phyloP scores from a whole-genome alignment of 2,888 invertebrate genomes.

The Andrena fulva region DNA sequence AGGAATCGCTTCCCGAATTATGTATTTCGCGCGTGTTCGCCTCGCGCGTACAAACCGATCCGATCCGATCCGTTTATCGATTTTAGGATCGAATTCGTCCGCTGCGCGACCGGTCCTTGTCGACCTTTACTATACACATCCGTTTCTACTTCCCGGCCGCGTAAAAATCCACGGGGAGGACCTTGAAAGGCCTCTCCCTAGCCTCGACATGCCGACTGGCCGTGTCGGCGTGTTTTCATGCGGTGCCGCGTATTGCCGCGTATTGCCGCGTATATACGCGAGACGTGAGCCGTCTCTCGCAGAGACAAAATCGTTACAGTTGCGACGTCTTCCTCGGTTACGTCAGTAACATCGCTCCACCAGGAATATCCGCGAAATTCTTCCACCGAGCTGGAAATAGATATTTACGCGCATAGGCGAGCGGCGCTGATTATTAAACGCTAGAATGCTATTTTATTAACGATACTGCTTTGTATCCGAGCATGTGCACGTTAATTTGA shows the following conservation, averaged over 20 bases:
- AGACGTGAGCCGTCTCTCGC: slow-evolving; percentile 8
- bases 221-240: slow-evolving; percentile 50
- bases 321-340: slow-evolving; percentile 10
- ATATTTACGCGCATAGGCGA: too few relatives aligned
- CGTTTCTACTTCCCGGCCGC: slow-evolving; percentile 55
- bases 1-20: neutral
- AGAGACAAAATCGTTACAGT: slow-evolving; percentile 25
- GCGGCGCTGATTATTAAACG: too few relatives aligned
- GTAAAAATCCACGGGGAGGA: slow-evolving; percentile 60
- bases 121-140: slow-evolving; percentile 63
- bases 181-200: slow-evolving; percentile 68
- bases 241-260: slow-evolving; percentile 1
- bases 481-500: too few relatives aligned
- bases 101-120: slow-evolving; percentile 62
- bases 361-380: slow-evolving; percentile 1
- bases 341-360: slow-evolving; percentile 20
- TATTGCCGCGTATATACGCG: slow-evolving; percentile 11
- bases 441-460: too few relatives aligned
- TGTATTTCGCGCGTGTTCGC: slow-evolving; percentile 10
- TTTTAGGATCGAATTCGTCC: slow-evolving; percentile 65
- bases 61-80: slow-evolving; percentile 49
- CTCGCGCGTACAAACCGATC: slow-evolving; percentile 30
- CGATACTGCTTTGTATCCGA: too few relatives aligned
- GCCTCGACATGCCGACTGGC: slow-evolving; percentile 54
- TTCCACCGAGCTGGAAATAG: neutral